These are phyloP conservation scores for Diadophis punctatus DNA, from an alignment of 2,113 vertebrate species.

Conservation along the genomic window DNA sequence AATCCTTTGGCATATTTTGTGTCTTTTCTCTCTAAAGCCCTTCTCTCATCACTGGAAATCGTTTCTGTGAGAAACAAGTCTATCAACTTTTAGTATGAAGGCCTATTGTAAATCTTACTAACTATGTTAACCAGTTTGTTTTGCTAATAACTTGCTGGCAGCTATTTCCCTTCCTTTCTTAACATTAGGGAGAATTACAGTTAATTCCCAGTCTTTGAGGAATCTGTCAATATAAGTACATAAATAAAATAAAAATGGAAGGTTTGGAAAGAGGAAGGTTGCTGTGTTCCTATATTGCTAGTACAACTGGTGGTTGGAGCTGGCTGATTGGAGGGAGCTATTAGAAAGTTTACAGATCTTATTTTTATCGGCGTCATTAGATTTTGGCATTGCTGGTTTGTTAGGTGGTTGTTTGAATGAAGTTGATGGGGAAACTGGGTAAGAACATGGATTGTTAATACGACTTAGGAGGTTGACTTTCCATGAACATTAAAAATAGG, in stretches of 20 bases:
- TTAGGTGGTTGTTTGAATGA: neutral
- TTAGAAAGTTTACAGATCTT: neutral
- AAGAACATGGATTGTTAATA: neutral
- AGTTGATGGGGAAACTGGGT: neutral
- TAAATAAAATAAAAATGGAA: neutral
- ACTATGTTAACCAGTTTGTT: neutral
- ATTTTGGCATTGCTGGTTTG: neutral
- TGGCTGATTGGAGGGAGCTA: neutral
- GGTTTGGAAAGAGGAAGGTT: neutral
- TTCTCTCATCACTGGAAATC: neutral
- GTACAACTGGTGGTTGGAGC: neutral
- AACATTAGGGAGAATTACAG: neutral
- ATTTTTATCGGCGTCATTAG: neutral
- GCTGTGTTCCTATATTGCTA: neutral
- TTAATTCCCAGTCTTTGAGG: neutral
- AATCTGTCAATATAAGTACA: neutral
- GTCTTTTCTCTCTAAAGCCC: neutral
- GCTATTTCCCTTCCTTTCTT: neutral
- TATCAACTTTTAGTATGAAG: neutral
- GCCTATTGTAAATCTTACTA: neutral
- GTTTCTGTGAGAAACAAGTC: neutral
- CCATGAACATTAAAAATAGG: neutral
- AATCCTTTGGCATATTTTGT: neutral
- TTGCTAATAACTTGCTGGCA: neutral
- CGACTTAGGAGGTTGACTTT: neutral